Evolutionary conservation across 1,140 invertebrate species (phyloP), one percentile per base, ranked within the genome.

Genomic region (Alviniconcha marisindica): DNA sequence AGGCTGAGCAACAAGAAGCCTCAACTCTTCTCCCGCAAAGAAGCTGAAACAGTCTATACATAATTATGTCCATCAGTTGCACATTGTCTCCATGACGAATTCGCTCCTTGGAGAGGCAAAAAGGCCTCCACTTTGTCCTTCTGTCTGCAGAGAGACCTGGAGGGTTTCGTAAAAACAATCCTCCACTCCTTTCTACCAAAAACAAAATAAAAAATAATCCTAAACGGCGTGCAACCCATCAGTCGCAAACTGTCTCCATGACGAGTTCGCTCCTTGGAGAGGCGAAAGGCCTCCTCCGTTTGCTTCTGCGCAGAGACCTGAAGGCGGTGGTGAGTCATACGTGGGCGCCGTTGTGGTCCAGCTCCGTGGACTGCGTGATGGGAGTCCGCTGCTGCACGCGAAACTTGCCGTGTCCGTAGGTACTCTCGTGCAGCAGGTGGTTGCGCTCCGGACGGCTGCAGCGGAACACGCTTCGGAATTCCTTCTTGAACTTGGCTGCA

Each of bases 401-500:
- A 36, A 80, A 31, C 78, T 80, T 80, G 38, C 78, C 78, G 33
- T 66, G 78, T 21, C 60, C 78, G 56, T 66, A 80, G 2, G 78
- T 69, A n/a, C 78, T 80, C 78, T 80, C 78, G 51, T 80, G 78
- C 78, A 80, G 78, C 78, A 80, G 78, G 33, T 80, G 36, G 78
- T 24, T 80, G 2, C 78, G 54, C 60, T 80, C 38, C 18, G 40
- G 33, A 0, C 78, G 78, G 15, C 33, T 40, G 60, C 56, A 80
- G 56, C 78, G 78, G 60, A 80, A 80, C 78, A 80, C 78, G 54
- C 78, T 60, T 24, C 78, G 78, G 56, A 80, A 80, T 60, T 80
- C 78, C 56, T 80, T 80, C 78, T 80, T 80, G 78, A 80, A 80
- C 78, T 80, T 80, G 54, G 78, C 78, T 80, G 78, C 36, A 80